Percentiles rank a stretch among this genome's conserved stretches.
Conservation (phyloP, 2,797 vertebrate genomes). For the Enteromius treurensis region DNA sequence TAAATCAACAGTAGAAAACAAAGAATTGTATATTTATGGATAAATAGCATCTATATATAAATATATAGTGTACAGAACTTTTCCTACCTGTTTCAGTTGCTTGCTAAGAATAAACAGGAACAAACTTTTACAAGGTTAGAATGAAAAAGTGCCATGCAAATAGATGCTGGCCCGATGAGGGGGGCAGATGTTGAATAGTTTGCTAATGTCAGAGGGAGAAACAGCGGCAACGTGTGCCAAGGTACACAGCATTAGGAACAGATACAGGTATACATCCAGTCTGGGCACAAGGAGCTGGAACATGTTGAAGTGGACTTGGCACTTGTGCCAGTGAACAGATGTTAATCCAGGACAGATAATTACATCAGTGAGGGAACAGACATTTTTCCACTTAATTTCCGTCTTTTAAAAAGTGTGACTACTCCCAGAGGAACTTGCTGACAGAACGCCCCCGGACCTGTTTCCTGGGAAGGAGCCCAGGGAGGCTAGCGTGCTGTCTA, state of each 20-base stretch:
- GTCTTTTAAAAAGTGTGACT: constrained; percentile 81
- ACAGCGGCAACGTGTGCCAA: constrained; percentile 76
- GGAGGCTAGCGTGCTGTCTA: constrained; percentile 65
- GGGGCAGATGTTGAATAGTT: constrained; percentile 80
- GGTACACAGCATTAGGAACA: constrained; percentile 76
- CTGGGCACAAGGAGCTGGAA: constrained; percentile 74
- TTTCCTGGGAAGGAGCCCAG: constrained; percentile 70
- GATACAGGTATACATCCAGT: constrained; percentile 75
- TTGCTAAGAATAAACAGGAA: constrained; percentile 47
- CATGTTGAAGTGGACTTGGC: constrained; percentile 79
- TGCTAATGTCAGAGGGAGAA: constrained; percentile 80
- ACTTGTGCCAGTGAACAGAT: constrained; percentile 77
- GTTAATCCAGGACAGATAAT: constrained; percentile 87
- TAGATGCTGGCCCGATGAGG: constrained; percentile 74
- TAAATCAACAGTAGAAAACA: constrained; percentile 10
- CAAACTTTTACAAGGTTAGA: constrained; percentile 53
- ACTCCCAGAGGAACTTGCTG: constrained; percentile 69
- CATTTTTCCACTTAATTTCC: constrained; percentile 84
- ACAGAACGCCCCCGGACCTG: constrained; percentile 68
- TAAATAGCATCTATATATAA: not conserved
- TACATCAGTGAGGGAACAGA: constrained; percentile 83
- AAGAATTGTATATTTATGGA: not conserved
- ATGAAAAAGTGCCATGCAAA: constrained; percentile 66
- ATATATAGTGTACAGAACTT: not conserved
- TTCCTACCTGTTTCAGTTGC: not conserved